Conservation (phyloP, 92 coral and sea anemone genomes). For the Montipora capitata region DNA sequence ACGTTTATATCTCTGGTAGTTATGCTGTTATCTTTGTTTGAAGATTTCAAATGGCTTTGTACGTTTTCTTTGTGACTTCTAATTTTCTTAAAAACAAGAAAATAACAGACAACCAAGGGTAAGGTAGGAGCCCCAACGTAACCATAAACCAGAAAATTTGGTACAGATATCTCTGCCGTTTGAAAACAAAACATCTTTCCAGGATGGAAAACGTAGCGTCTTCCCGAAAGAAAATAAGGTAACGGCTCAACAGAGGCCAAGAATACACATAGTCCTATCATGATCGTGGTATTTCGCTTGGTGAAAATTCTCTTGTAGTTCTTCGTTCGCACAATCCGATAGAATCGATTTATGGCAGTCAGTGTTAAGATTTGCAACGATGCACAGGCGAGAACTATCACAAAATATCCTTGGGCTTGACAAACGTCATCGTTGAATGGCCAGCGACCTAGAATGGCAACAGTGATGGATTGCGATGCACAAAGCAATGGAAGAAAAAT, state of each 20-base stretch:
- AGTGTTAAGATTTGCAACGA: slow-evolving; percentile 78
- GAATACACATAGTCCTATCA: slow-evolving; percentile 44
- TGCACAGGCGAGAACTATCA: slow-evolving; percentile 66
- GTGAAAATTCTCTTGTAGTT: slow-evolving; percentile 64
- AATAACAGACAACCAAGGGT: slow-evolving; percentile 59
- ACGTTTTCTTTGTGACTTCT: slow-evolving; percentile 47
- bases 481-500: slow-evolving; percentile 50
- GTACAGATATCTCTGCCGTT: slow-evolving; percentile 40
- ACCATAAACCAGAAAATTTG: slow-evolving; percentile 50
- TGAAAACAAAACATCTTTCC: slow-evolving; percentile 84
- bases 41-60: background rate
- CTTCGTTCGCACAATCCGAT: slow-evolving; percentile 72
- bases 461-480: slow-evolving; percentile 69
- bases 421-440: slow-evolving; percentile 60
- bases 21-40: background rate
- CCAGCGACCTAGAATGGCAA: slow-evolving; percentile 70
- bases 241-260: slow-evolving; percentile 72
- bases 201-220: slow-evolving; percentile 72
- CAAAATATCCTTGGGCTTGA: slow-evolving; percentile 80
- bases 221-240: slow-evolving; percentile 65
- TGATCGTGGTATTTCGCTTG: slow-evolving; percentile 32
- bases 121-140: slow-evolving; percentile 60
- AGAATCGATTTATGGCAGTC: slow-evolving; percentile 71
- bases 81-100: slow-evolving; percentile 59
- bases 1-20: slow-evolving; percentile 46